Base-by-base conservation (phyloP, 2,888 invertebrate genomes). In the Apotomis betuletana region DNA sequence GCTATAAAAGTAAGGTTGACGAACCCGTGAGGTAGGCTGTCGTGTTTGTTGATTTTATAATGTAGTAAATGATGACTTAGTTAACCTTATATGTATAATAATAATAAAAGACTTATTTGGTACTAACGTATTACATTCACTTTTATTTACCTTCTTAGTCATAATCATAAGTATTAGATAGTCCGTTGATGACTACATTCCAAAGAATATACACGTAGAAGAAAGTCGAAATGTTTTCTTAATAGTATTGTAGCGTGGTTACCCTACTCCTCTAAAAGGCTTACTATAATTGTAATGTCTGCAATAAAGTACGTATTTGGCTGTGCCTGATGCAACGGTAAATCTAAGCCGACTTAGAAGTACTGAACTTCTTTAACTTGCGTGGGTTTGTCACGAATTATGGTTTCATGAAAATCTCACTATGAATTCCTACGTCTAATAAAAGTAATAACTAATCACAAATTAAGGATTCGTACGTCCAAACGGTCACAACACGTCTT, bases 221-320 rank as follows among this genome's bases (percentile, higher is more conserved):
- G 6, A 41, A 41, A 41, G 41, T 41, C 27, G 27, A 44, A 44
- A 44, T 49, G 49, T 49, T 9, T 49, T 57, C 10, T 5, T 8
- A 55, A 36, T 13, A 27, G 8, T 0, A n/a, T 10, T 41, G 41
- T 41, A 59, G 9, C 15, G 4, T 72, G 57, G 72, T 68, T 15
- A 63, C 68, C 72, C 58, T 41, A 63, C 15, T n/a, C 55, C 8
- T 51, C 51, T 71, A 67, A 62, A 61, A 68, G 58, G 67, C 62
- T 58, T 68, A 63, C 72, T 72, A 63, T 72, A 72, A 72, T 72
- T 68, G 72, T 72, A 49, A 72, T 61, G 71, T 36, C 57, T 51
- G 72, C 58, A 68, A 68, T 63, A 67, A 62, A 38, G 63, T 44
- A 68, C 71, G 52, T 59, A 62, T 68, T 72, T 63, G 57, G 71